These are phyloP conservation scores for Masticophis lateralis DNA, from an alignment of 2,797 vertebrate species.

Conservation along the genomic window DNA sequence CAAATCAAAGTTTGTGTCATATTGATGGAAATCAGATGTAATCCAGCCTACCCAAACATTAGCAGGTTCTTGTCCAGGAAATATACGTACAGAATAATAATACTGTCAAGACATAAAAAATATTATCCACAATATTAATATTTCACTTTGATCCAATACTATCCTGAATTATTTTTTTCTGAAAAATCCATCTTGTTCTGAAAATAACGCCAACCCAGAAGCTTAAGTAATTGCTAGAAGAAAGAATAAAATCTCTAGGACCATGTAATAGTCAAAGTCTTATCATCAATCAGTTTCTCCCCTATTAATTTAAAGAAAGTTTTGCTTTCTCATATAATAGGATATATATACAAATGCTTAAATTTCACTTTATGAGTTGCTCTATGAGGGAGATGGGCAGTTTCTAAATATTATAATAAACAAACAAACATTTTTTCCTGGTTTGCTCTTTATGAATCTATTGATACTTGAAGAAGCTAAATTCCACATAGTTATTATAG, in stretches of 20 bases:
- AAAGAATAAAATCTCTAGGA: background rate
- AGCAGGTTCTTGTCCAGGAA: constrained; percentile 92
- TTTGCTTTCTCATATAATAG: background rate
- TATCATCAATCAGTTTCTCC: background rate
- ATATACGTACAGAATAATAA: constrained; percentile 92
- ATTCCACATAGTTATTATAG: no score
- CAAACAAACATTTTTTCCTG: no score
- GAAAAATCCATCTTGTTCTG: background rate
- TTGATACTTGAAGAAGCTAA: no score
- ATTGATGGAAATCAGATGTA: constrained; percentile 94
- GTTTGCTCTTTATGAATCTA: no score
- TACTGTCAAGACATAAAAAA: constrained; percentile 73
- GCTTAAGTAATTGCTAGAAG: background rate
- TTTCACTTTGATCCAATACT: constrained; percentile 13
- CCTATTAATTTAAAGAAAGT: background rate
- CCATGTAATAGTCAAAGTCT: background rate
- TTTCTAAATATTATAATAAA: background rate
- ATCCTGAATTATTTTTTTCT: background rate
- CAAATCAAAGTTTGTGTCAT: constrained; percentile 86
- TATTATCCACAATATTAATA: background rate
- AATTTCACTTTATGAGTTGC: background rate
- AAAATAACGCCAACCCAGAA: background rate
- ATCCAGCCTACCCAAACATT: constrained; percentile 97
- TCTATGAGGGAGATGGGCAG: background rate
- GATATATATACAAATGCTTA: background rate